A percentile compares a stretch with the other conserved stretches of the same genome.
Evolutionary conservation across 2,888 invertebrate genomes (phyloP).

Genomic region (Eristalis intricaria): DNA sequence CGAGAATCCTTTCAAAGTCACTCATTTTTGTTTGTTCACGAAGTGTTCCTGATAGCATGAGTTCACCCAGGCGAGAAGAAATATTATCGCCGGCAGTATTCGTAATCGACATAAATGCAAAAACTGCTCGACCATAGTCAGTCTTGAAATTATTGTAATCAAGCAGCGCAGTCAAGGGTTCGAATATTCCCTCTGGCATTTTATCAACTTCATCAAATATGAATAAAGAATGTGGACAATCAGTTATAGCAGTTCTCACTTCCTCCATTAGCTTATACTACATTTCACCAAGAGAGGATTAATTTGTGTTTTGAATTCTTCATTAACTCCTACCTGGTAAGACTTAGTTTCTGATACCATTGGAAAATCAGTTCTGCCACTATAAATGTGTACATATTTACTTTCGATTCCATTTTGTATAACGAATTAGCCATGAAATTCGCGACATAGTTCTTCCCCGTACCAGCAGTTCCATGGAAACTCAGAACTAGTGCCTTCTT

Average conservation of each 20-base stretch:
- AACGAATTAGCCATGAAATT: conserved; percentile 88
- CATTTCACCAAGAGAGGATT: conserved; percentile 73
- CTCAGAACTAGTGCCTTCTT: conserved; percentile 94
- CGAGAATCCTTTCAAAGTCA: conserved; percentile 88
- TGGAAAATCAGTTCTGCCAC: conserved; percentile 92
- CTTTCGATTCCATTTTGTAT: conserved; percentile 88
- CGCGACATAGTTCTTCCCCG: conserved; percentile 94
- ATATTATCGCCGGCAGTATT: conserved; percentile 88
- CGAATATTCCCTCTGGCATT: conserved; percentile 91
- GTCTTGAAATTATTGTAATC: conserved; percentile 90
- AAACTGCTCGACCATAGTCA: conserved; percentile 90
- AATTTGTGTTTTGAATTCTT: not conserved
- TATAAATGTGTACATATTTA: conserved; percentile 90
- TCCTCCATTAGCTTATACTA: conserved; percentile 83
- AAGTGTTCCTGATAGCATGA: conserved; percentile 83
- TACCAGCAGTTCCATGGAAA: conserved; percentile 96
- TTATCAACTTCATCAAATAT: conserved; percentile 99
- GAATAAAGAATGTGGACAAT: conserved; percentile 91
- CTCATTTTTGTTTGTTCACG: conserved; percentile 85
- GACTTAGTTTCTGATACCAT: conserved; percentile 82
- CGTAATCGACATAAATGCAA: conserved; percentile 96
- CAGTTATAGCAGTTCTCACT: conserved; percentile 84
- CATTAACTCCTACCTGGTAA: conserved; percentile 81
- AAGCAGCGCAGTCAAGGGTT: conserved; percentile 92
- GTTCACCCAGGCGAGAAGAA: conserved; percentile 75